Evolutionary conservation across 2,888 invertebrate species (phyloP), one percentile per base, ranked within the genome.

Genomic region (Acleris literana): DNA sequence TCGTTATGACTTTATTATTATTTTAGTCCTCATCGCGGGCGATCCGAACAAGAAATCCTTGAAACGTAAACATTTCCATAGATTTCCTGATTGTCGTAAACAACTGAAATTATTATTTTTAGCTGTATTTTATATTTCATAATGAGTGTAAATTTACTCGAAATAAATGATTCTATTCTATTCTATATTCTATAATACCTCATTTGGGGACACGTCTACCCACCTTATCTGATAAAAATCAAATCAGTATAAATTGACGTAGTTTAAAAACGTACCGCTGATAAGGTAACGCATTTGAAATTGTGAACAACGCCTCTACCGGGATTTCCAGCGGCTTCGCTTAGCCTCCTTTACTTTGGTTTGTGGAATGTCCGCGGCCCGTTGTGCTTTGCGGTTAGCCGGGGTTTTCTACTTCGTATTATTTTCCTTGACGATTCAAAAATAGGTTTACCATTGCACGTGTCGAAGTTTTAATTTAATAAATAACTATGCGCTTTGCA

Each of bases 401-500:
- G 58, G 69, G 67, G 63, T 63, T 68, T 69, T 58, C 61, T 64
- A 29, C 25, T 18, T 5, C 22, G 39, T 61, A 57, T 22, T 25
- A 44, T 17, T 16, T 44, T 66, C 18, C 60, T 52, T 57, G 44
- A 33, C n/a, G 2, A 9, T 58, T 29, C 55, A 60, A 43, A 54
- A 57, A 48, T 49, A 18, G 59, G 39, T 60, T 60, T 25, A 46
- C 43, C 17, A 46, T 46, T n/a, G 6, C n/a, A 46, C 16, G 5
- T 46, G 5, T 7, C 16, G 6, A 46, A 46, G 5, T 2, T 46
- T 18, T 18, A 18, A n/a, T 18, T 9, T 3, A 33, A 33, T 11
- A 13, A 33, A 33, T 33, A 33, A 39, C 39, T 13, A 0, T 33
- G 13, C 2, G 33, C 33, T 13, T 39, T 33, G 13, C 11, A 39